Percentiles rank a stretch among this genome's conserved stretches.
Evolutionary conservation across 2,113 vertebrate species (phyloP).

Genomic region (Thunnus maccoyii): DNA sequence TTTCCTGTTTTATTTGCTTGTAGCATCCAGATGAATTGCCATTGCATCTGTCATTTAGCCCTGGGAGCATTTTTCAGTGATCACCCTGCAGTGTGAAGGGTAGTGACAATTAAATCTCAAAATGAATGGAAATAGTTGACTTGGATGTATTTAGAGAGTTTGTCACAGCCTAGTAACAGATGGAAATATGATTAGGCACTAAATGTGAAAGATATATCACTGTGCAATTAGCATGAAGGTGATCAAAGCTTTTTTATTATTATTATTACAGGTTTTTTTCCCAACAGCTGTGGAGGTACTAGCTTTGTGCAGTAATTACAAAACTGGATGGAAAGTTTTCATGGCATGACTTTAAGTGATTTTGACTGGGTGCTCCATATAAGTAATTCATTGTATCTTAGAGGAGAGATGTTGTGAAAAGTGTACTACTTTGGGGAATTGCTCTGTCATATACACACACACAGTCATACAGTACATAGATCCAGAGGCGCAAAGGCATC

Average conservation of each 20-base stretch:
- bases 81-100: slow-evolving; percentile 58
- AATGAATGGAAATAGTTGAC: slow-evolving; percentile 60
- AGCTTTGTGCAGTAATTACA: background rate
- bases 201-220: background rate
- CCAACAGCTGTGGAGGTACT: no score
- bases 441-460: slow-evolving; percentile 33
- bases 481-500: slow-evolving; percentile 51
- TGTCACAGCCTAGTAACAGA: slow-evolving; percentile 54
- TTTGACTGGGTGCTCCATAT: background rate
- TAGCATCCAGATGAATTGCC: slow-evolving; percentile 35
- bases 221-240: background rate
- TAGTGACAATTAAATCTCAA: slow-evolving; percentile 61
- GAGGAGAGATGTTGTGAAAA: slow-evolving; percentile 10
- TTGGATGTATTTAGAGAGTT: slow-evolving; percentile 36
- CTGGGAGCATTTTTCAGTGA: slow-evolving; percentile 52
- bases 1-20: slow-evolving; percentile 35
- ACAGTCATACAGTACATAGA: slow-evolving; percentile 39
- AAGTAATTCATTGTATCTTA: background rate
- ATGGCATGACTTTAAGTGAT: slow-evolving; percentile 4
- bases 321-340: background rate
- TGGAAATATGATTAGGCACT: slow-evolving; percentile 26
- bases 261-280: slow-evolving; percentile 8
- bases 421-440: slow-evolving; percentile 14
- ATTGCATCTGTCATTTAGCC: slow-evolving; percentile 39
- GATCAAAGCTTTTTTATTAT: background rate